Evolutionary conservation across 2,888 invertebrate species (phyloP).

Genomic region (Apamea sordens): DNA sequence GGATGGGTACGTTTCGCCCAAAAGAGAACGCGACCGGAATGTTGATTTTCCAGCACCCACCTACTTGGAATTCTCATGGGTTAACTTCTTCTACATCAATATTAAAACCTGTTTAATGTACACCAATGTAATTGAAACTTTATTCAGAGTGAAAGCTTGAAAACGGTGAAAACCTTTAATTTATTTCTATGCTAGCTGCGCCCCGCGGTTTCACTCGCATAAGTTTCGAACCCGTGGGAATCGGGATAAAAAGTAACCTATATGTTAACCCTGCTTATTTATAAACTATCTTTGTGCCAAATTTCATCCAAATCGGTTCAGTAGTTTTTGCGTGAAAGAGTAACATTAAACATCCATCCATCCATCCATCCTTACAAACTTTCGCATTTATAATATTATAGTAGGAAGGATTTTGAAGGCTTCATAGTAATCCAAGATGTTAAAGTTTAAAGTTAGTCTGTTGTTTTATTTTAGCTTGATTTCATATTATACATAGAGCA

Average conservation of each 20-base stretch:
- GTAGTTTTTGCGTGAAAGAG: too few species aligned
- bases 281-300: too few species aligned
- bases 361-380: too few species aligned
- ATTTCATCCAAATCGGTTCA: too few species aligned
- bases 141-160: slow-evolving; percentile 16
- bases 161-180: background rate
- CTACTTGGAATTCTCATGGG: slow-evolving; percentile 58
- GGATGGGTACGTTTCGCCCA: slow-evolving; percentile 67
- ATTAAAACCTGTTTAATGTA: slow-evolving; percentile 42
- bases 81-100: slow-evolving; percentile 58
- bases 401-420: background rate
- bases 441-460: background rate
- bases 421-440: background rate
- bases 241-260: too few species aligned
- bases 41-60: slow-evolving; percentile 72
- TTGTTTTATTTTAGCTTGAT: background rate
- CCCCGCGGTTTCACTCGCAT: too few species aligned
- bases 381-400: too few species aligned
- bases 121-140: slow-evolving; percentile 21
- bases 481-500: slow-evolving; percentile 20
- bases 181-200: slow-evolving; percentile 1
- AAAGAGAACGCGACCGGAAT: slow-evolving; percentile 69
- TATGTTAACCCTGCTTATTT: too few species aligned
- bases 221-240: too few species aligned
- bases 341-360: too few species aligned